Base-by-base conservation (phyloP, 2,797 vertebrate species). In the Notolabrus celidotus region DNA sequence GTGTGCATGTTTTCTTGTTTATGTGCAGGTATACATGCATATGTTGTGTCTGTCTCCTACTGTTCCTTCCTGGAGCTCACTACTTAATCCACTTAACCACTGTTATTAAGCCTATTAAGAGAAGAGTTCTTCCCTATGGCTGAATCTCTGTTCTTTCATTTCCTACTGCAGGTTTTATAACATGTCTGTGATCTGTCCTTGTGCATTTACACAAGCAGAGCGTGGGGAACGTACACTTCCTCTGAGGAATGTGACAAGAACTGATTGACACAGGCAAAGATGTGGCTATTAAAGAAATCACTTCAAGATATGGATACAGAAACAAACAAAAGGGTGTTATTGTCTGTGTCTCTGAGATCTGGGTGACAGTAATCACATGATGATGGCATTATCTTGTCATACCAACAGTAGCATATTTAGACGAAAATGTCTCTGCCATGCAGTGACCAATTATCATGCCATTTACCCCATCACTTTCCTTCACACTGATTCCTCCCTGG, bases 31-130 rank as follows among this genome's bases (percentile, higher is more conserved):
- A 51, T 27, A 62, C 27, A 57, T 67, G 17, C 49, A 66, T 65
- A 51, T 69, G 71, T 81, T 79, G 67, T 70, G 60, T 74, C 49
- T 64, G 73, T 85, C 70, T 86, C 80, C 69, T 63, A 63, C 83
- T 85, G 80, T 82, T 88, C 65, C 71, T 89, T 90, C 89, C 87
- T 82, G 73, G 29, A 74, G 46, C 53, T 36, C 7, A 57, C 68
- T 67, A 67, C 63, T 88, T 83, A 74, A 87, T 88, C 59, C 68
- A 72, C 74, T 86, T 83, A 85, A 84, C 54, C 31, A 58, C 71
- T 42, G 2, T 91, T 83, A 89, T 90, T 88, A 90, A 88, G 74
- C 56, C 55, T 54, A 74, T 83, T 85, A 79, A 59, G 34, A 68
- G 45, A 49, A 6, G n/a, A 19, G 36, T 16, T 57, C 42, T 66